phyloP scores from a whole-genome alignment of 2,797 vertebrate species.

The Helostoma temminkii region DNA sequence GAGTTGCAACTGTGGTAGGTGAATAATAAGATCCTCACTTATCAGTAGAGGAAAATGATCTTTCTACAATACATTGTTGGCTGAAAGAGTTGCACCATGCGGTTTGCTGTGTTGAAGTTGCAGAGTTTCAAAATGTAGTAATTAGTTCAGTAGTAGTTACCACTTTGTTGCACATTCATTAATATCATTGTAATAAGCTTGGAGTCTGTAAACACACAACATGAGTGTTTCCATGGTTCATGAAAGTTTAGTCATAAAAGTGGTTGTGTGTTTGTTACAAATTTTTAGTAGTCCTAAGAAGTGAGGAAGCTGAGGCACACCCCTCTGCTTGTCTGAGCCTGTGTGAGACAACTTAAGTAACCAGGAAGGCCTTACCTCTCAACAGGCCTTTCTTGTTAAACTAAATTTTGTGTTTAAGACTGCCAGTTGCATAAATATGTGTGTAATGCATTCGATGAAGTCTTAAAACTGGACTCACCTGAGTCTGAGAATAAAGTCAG shows the following conservation, averaged over 20 bases:
- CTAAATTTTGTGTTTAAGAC: background rate
- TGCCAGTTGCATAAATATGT: background rate
- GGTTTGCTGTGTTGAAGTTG: background rate
- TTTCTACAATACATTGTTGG: background rate
- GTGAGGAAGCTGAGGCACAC: conserved; percentile 52
- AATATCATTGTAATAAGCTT: background rate
- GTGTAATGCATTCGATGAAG: conserved; percentile 5
- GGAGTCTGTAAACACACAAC: background rate
- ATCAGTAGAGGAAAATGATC: background rate
- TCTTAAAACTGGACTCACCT: conserved; percentile 30
- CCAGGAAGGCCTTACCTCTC: conserved; percentile 23
- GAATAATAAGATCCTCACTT: conserved; percentile 3
- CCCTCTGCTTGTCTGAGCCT: conserved; percentile 72
- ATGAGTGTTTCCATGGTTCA: background rate
- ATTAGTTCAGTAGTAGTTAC: background rate
- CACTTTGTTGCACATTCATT: background rate
- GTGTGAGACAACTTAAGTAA: conserved; percentile 34
- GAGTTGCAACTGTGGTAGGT: conserved; percentile 12
- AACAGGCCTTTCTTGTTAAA: conserved; percentile 23
- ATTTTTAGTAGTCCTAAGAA: conserved; percentile 6
- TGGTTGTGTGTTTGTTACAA: conserved; percentile 17
- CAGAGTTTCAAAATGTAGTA: background rate
- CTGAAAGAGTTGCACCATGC: conserved; percentile 14
- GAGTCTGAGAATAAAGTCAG: conserved; percentile 2
- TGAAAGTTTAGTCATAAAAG: background rate